A percentile compares a stretch with the other conserved stretches of the same genome.
Conservation (phyloP, 2,797 vertebrate species). For the Betta splendens region DNA sequence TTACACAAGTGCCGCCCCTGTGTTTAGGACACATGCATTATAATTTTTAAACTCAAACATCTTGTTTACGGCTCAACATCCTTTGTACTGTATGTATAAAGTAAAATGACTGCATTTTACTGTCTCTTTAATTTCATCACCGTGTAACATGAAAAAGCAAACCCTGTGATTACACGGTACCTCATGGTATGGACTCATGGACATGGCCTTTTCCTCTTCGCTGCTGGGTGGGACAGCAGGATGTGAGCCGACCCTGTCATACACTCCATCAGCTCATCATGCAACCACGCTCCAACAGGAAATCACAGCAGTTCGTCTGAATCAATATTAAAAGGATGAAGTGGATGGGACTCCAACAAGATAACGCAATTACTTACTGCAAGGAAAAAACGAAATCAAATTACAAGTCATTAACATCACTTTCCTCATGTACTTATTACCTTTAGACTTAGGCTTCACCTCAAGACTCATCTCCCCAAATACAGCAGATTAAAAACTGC, state of each 20-base stretch:
- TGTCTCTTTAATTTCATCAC: too few relatives aligned
- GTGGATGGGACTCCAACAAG: slow-evolving; percentile 32
- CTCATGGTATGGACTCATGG: too few relatives aligned
- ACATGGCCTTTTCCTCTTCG: too few relatives aligned
- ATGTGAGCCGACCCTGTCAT: slow-evolving; percentile 37
- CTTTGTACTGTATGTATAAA: too few relatives aligned
- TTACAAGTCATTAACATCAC: slow-evolving; percentile 8
- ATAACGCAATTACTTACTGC: slow-evolving; percentile 49
- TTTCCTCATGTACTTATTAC: too few relatives aligned
- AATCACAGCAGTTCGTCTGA: slow-evolving; percentile 23
- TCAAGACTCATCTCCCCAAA: background rate
- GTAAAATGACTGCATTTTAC: too few relatives aligned
- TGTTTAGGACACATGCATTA: slow-evolving; percentile 1
- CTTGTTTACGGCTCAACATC: too few relatives aligned
- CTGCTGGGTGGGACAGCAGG: slow-evolving; percentile 16
- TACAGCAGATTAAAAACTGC: too few relatives aligned
- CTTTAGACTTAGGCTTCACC: too few relatives aligned
- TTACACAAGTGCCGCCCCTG: slow-evolving; percentile 25
- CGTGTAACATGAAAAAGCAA: too few relatives aligned
- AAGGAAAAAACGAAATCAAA: slow-evolving; percentile 21
- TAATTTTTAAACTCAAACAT: too few relatives aligned
- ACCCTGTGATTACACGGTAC: too few relatives aligned
- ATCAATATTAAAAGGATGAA: slow-evolving; percentile 53
- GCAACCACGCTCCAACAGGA: slow-evolving; percentile 36
- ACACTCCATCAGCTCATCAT: slow-evolving; percentile 29